Conservation (phyloP, 1,140 invertebrate genomes). For the Drosophila lacteicornis region DNA sequence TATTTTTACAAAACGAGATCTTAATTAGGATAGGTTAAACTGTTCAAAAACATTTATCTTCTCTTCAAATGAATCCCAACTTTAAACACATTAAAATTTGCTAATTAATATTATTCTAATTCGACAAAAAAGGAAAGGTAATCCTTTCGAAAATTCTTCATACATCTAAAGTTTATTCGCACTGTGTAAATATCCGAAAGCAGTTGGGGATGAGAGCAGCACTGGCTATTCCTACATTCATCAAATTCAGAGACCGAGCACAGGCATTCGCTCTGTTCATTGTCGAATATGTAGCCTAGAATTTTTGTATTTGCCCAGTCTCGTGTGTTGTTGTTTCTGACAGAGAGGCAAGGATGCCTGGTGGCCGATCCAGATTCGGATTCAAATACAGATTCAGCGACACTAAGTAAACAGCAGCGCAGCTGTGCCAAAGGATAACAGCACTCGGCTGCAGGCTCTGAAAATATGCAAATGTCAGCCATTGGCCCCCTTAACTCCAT, state of each 20-base stretch:
- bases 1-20: not conserved
- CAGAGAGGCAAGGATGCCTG: constrained; percentile 29
- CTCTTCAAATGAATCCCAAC: too few relatives aligned
- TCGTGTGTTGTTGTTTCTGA: constrained; percentile 27
- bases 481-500: constrained; percentile 9
- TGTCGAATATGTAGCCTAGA: constrained; percentile 63
- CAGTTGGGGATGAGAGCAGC: constrained; percentile 17
- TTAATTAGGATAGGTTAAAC: too few relatives aligned
- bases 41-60: not conserved
- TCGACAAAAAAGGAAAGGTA: not conserved
- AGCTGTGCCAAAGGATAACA: constrained; percentile 77
- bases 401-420: constrained; percentile 77
- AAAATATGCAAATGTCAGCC: constrained; percentile 74
- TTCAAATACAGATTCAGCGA: constrained; percentile 70
- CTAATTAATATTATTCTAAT: not conserved
- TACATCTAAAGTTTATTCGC: not conserved
- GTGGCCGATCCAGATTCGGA: constrained; percentile 26
- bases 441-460: constrained; percentile 55
- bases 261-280: constrained; percentile 41
- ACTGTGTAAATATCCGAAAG: constrained; percentile 16
- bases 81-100: too few relatives aligned
- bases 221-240: constrained; percentile 54
- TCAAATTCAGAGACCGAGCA: constrained; percentile 57
- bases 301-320: constrained; percentile 65
- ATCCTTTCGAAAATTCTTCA: not conserved